phyloP scores from a whole-genome alignment of 2,113 vertebrate genomes.

The Campylomormyrus numenius region DNA sequence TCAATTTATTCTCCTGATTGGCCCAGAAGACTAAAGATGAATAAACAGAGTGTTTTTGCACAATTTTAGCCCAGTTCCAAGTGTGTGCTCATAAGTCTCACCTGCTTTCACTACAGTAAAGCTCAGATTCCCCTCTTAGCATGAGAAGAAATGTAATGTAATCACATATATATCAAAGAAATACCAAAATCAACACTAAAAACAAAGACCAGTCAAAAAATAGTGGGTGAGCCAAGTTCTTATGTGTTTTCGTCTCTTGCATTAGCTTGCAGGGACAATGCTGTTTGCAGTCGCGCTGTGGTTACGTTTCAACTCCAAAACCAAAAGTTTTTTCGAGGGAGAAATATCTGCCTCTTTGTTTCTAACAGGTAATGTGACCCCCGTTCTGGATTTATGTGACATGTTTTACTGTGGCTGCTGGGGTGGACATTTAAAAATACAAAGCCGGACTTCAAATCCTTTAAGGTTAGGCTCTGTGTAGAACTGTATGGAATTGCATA shows the following conservation, averaged over 20 bases:
- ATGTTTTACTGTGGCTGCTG: neutral
- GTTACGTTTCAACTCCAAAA: slow-evolving; percentile 85
- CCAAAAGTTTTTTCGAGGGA: slow-evolving; percentile 71
- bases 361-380: slow-evolving; percentile 72
- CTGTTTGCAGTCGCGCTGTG: slow-evolving; percentile 86
- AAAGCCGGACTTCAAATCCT: neutral
- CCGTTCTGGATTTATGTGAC: neutral
- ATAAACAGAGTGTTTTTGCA: neutral
- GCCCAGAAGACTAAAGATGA: neutral
- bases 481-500: neutral
- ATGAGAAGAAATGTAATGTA: neutral
- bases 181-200: neutral
- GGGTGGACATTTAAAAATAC: neutral
- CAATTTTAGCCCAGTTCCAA: no score
- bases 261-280: slow-evolving; percentile 78
- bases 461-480: neutral
- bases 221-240: neutral
- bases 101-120: neutral
- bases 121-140: neutral
- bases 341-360: slow-evolving; percentile 61
- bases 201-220: neutral
- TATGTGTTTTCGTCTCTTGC: slow-evolving; percentile 3
- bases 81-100: no score
- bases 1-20: neutral
- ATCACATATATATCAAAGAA: neutral